Evolutionary conservation across 2,797 vertebrate species (phyloP).

Genomic region (Rhyacichthys aspro): DNA sequence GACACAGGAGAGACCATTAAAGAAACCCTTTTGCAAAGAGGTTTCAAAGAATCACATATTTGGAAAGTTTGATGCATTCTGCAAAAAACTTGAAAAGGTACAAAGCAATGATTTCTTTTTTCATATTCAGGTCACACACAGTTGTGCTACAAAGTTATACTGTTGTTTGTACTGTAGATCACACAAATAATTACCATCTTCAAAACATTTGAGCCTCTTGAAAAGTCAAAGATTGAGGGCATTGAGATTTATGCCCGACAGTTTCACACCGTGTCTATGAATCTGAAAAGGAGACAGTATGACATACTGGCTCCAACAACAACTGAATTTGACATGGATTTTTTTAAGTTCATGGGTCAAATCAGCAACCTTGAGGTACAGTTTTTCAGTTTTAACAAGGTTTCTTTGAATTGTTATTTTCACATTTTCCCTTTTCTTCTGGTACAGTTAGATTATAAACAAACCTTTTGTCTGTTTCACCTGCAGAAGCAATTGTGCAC

Average conservation of each 20-base stretch:
- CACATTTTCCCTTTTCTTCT: background rate
- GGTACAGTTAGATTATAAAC: too few species aligned
- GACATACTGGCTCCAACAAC: conserved; percentile 80
- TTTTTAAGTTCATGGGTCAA: conserved; percentile 79
- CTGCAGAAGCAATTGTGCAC: conserved; percentile 78
- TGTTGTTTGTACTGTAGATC: conserved; percentile 83
- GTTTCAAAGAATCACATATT: conserved; percentile 85
- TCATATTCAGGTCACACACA: background rate
- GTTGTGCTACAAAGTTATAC: background rate
- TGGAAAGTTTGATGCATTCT: conserved; percentile 84
- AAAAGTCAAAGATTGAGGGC: conserved; percentile 82
- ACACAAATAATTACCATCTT: conserved; percentile 79
- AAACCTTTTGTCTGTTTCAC: conserved; percentile 1
- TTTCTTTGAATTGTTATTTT: background rate
- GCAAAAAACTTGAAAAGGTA: conserved; percentile 85
- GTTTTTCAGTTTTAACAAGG: background rate
- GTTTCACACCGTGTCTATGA: conserved; percentile 79
- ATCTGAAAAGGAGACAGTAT: conserved; percentile 80
- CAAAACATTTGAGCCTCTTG: conserved; percentile 77
- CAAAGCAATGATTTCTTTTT: background rate
- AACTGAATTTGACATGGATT: conserved; percentile 83
- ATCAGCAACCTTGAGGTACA: conserved; percentile 79
- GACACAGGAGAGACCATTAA: conserved; percentile 65
- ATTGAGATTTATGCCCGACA: conserved; percentile 80
- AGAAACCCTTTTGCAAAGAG: conserved; percentile 73